Evolutionary conservation across 2,797 vertebrate species (phyloP).

Genomic region (Anniella stebbinsi): DNA sequence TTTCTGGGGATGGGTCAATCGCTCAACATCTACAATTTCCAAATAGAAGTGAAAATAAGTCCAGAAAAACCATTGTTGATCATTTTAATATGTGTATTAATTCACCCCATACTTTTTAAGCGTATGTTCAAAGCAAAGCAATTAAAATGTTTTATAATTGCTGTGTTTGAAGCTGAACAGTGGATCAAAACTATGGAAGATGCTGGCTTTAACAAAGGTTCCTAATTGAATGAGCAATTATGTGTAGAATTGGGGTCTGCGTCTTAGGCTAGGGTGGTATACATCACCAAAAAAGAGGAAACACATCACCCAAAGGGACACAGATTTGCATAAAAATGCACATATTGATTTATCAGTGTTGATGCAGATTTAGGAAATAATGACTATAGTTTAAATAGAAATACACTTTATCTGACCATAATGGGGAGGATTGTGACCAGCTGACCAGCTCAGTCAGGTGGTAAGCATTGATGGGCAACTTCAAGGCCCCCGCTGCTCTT

Average conservation of each 20-base stretch:
- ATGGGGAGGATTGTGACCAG: no score
- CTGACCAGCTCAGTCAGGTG: no score
- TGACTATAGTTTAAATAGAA: no score
- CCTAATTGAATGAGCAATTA: not conserved
- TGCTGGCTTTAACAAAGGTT: not conserved
- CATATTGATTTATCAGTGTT: no score
- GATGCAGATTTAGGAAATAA: no score
- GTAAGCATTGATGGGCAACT: no score
- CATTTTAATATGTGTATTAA: constrained; percentile 4
- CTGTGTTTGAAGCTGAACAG: not conserved
- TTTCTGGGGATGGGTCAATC: not conserved
- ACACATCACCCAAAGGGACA: no score
- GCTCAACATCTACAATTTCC: not conserved
- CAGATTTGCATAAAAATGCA: no score
- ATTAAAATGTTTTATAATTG: not conserved
- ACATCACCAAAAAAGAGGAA: no score
- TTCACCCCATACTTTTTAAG: not conserved
- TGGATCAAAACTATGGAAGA: not conserved
- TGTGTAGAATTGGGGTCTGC: not conserved
- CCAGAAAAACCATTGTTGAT: not conserved
- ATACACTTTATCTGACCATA: no score
- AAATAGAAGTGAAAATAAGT: not conserved
- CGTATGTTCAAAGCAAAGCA: not conserved
- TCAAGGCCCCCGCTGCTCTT: no score
- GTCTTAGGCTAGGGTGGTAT: not conserved